phyloP scores from a whole-genome alignment of 1,140 invertebrate species.

The Heliconius hermathena region DNA sequence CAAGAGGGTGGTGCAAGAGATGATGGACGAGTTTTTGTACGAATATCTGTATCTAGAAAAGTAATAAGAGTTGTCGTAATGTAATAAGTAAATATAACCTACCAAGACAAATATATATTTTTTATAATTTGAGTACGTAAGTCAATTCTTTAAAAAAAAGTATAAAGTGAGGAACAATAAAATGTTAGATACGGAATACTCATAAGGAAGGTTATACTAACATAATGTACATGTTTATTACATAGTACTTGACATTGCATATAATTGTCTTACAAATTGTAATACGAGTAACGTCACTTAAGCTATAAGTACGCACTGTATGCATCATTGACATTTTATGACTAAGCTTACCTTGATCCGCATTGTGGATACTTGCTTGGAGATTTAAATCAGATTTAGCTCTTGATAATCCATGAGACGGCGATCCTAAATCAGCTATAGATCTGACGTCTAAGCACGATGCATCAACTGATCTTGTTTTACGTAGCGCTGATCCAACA shows the following conservation, averaged over 20 bases:
- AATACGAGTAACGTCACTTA: background rate
- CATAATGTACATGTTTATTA: background rate
- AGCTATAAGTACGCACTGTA: background rate
- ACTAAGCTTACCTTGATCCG: conserved; percentile 56
- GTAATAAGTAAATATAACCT: background rate
- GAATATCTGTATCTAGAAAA: conserved; percentile 60
- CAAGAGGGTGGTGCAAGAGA: conserved; percentile 87
- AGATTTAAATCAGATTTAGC: conserved; percentile 94
- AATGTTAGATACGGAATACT: background rate
- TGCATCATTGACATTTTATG: background rate
- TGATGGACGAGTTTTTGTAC: conserved; percentile 83
- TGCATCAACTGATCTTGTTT: conserved; percentile 94
- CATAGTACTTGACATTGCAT: background rate
- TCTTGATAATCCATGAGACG: conserved; percentile 85
- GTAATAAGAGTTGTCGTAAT: background rate
- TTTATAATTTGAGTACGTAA: background rate
- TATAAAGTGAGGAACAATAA: background rate
- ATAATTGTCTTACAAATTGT: background rate
- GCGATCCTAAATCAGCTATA: conserved; percentile 84
- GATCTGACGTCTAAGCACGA: conserved; percentile 91
- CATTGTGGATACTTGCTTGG: conserved; percentile 80
- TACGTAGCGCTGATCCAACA: conserved; percentile 88
- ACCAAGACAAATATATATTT: background rate
- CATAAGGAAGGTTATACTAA: background rate
- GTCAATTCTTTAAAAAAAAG: background rate